These are phyloP conservation scores for Synergus japonicus DNA, from an alignment of 2,888 invertebrate species.

Conservation along the genomic window DNA sequence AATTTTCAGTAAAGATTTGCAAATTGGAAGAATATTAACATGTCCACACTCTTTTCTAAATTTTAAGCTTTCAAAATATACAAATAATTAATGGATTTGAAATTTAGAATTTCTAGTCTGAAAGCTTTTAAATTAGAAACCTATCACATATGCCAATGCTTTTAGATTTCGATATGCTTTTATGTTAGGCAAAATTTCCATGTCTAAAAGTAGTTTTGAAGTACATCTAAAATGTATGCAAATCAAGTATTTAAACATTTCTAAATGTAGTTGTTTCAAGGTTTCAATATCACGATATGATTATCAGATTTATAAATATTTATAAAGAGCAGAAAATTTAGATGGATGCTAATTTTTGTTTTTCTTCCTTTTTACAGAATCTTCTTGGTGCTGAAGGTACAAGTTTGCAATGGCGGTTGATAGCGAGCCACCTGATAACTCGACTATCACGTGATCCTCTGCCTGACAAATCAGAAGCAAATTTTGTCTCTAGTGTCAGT, in stretches of 20 bases:
- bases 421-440: constrained; percentile 89
- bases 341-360: constrained; percentile 33
- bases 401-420: constrained; percentile 91
- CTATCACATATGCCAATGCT: not conserved
- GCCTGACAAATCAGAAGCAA: constrained; percentile 60
- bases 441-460: constrained; percentile 80
- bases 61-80: not conserved
- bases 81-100: not conserved
- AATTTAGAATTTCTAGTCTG: not conserved
- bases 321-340: too few relatives aligned
- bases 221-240: not conserved
- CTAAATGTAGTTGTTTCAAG: too few relatives aligned
- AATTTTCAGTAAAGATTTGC: not conserved
- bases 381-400: constrained; percentile 90
- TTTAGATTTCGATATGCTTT: not conserved
- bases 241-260: not conserved
- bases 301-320: not conserved
- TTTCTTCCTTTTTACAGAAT: constrained; percentile 79
- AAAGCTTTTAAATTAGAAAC: not conserved
- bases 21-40: too few relatives aligned
- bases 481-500: constrained; percentile 74
- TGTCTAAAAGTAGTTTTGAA: not conserved
- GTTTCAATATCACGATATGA: not conserved
- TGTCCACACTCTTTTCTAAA: too few relatives aligned
- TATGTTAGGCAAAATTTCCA: not conserved